A percentile compares a stretch with the other conserved stretches of the same genome.
Conservation (phyloP, 1,140 invertebrate genomes). For the Scylla paramamosain region DNA sequence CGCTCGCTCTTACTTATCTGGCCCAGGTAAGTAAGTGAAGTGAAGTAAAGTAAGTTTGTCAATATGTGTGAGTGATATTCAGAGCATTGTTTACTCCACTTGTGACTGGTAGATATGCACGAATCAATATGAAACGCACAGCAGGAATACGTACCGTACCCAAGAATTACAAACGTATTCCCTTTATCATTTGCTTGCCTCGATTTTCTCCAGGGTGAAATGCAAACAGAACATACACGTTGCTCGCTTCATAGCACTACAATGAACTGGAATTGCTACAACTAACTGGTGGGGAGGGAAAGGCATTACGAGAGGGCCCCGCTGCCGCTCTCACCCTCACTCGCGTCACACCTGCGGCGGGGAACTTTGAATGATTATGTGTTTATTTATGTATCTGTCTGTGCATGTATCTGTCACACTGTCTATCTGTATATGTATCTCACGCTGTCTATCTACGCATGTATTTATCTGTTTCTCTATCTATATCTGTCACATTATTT, state of each 20-base stretch:
- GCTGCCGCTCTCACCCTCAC: neutral
- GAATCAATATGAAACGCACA: neutral
- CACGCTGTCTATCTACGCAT: neutral
- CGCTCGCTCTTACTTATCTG: too few species aligned
- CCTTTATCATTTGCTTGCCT: neutral
- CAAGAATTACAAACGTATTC: neutral
- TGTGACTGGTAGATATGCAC: neutral
- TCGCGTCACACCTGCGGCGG: too few species aligned
- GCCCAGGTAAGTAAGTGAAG: too few species aligned
- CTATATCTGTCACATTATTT: neutral
- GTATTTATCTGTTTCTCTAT: neutral
- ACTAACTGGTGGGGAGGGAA: neutral
- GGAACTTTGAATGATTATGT: neutral
- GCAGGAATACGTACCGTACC: neutral
- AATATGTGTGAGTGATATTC: neutral
- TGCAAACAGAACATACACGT: neutral
- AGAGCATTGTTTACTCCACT: neutral
- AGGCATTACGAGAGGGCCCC: neutral
- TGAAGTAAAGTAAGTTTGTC: too few species aligned
- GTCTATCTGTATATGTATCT: neutral
- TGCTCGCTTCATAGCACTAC: neutral
- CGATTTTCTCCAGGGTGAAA: neutral
- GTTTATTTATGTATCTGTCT: neutral
- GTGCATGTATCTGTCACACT: neutral
- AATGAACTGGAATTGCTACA: neutral